These are phyloP conservation scores for Apocheima hispidaria DNA, from an alignment of 2,888 invertebrate genomes.

Conservation along the genomic window DNA sequence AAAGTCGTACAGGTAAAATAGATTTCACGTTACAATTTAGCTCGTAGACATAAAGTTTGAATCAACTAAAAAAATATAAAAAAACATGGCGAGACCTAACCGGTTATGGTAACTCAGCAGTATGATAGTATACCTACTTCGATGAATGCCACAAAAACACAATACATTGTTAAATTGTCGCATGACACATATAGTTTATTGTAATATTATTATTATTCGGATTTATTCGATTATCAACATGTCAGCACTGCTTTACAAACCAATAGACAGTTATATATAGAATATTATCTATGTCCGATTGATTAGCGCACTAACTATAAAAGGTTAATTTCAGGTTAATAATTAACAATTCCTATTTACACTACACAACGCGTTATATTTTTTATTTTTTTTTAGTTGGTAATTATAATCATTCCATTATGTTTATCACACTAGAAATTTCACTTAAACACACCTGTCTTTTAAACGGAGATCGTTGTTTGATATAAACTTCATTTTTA, in stretches of 20 bases:
- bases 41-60: no score
- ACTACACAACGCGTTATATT: conserved; percentile 2
- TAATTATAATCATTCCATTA: not conserved
- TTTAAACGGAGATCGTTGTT: conserved; percentile 58
- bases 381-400: not conserved
- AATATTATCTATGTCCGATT: conserved; percentile 5
- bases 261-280: not conserved
- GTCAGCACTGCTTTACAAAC: not conserved
- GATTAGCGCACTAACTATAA: not conserved
- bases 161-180: not conserved
- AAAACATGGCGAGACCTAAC: no score
- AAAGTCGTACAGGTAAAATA: no score
- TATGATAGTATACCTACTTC: not conserved
- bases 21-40: no score
- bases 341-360: conserved; percentile 13
- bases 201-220: not conserved
- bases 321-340: conserved; percentile 1
- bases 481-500: conserved; percentile 49
- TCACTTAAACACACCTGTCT: conserved; percentile 69
- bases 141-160: not conserved
- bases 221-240: not conserved
- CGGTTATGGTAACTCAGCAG: no score
- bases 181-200: no score
- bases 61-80: no score
- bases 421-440: conserved; percentile 16